Base-by-base conservation (phyloP, 1,140 invertebrate species). In the Triops cancriformis region DNA sequence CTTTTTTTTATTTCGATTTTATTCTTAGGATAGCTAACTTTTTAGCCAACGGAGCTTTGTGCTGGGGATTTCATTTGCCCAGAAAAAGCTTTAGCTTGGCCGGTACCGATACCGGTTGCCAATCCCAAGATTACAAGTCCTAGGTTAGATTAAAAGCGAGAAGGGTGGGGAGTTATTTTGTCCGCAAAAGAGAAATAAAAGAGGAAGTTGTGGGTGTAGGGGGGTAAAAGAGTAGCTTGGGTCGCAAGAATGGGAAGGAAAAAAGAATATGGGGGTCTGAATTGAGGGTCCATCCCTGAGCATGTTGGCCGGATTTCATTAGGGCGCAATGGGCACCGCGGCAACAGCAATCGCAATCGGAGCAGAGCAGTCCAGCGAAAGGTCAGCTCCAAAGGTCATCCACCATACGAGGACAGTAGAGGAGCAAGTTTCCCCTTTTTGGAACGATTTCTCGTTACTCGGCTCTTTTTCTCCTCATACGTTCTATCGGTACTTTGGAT, bases 251-350 rank as follows among this genome's bases (percentile, higher is more conserved):
- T n/a, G 23, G 51, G n/a, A n/a, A 64, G 6, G 23, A 4, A 23
- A 64, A 64, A 23, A 64, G 23, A 64, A 18, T 23, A 64, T 64
- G 10, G 51, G 51, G 31, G 2, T 37, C 51, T 23, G 51, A 64
- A 64, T 64, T 64, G 51, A 64, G 51, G 51, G 51, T 64, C n/a
- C 51, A 64, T 64, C 51, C 51, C 51, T 64, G 51, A 18, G 18
- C 51, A 64, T 64, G 51, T 64, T 64, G 31, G 51, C 51, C 51
- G 51, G 51, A 64, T 64, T 64, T 64, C 51, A 64, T 64, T 64
- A 64, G 51, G 51, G 51, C 51, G 51, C 51, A 64, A 64, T 64
- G 51, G 51, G 10, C 14, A 64, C 51, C 14, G 51, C 51, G 51
- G 51, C 51, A 10, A 64, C 51, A 64, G 51, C 51, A 64, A 64